These are phyloP conservation scores for Lophotis ruficrista DNA, from an alignment of 2,113 vertebrate species.

Conservation along the genomic window DNA sequence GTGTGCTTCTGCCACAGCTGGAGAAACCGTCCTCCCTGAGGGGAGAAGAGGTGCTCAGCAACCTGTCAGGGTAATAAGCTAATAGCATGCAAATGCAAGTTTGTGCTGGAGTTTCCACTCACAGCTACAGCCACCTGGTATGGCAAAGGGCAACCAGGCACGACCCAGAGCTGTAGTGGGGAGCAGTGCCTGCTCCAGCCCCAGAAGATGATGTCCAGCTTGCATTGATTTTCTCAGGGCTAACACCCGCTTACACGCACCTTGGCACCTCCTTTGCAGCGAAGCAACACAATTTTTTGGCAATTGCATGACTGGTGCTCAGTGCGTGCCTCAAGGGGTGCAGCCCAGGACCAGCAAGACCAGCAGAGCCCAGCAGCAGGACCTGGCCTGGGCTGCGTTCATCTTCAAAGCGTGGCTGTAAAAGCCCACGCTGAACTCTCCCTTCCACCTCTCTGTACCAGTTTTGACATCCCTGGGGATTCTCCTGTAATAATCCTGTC, in stretches of 20 bases:
- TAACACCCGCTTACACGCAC: background rate
- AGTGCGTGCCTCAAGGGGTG: fast-evolving
- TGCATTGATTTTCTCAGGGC: background rate
- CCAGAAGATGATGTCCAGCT: background rate
- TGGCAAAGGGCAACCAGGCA: fast-evolving
- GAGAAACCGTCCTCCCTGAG: fast-evolving
- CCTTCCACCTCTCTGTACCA: background rate
- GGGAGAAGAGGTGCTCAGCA: background rate
- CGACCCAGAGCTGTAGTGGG: background rate
- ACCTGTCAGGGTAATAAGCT: background rate
- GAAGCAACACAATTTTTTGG: background rate
- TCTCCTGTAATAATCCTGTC: slow-evolving; percentile 17
- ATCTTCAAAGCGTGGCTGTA: background rate
- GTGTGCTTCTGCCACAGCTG: background rate
- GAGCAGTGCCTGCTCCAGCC: background rate
- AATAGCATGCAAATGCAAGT: background rate
- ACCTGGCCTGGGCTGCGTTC: background rate
- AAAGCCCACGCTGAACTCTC: background rate
- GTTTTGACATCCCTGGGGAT: background rate
- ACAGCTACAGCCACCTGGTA: background rate
- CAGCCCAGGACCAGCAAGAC: background rate
- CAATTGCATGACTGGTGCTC: background rate
- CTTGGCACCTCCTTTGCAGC: background rate
- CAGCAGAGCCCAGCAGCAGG: background rate
- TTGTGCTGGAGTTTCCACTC: background rate